Evolutionary conservation across 2,113 vertebrate genomes (phyloP).

Genomic region (Lamprologus sp.): DNA sequence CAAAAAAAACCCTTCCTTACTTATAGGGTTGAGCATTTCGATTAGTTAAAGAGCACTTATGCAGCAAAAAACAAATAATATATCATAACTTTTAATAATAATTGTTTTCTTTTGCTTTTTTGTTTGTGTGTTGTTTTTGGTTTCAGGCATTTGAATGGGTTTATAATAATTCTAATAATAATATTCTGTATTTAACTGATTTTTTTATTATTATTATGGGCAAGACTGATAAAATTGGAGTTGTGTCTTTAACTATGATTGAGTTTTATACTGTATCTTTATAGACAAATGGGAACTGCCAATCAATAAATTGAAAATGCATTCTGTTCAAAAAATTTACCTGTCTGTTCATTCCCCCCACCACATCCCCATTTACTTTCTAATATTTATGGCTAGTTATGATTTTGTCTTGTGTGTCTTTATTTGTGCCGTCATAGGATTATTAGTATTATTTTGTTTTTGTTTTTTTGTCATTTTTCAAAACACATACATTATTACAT

Average conservation of each 20-base stretch:
- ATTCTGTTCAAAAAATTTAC: neutral
- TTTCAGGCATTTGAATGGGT: conserved; percentile 3
- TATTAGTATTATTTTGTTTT: neutral
- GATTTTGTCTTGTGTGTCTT: neutral
- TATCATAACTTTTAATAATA: neutral
- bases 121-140: neutral
- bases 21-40: neutral
- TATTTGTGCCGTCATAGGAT: neutral
- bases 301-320: conserved; percentile 32
- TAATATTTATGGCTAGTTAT: neutral
- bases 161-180: neutral
- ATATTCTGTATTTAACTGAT: conserved; percentile 40
- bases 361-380: neutral
- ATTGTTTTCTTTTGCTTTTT: neutral
- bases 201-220: conserved; percentile 34
- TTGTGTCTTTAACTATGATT: conserved; percentile 36
- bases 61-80: neutral
- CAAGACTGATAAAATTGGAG: conserved; percentile 13
- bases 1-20: neutral
- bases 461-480: neutral
- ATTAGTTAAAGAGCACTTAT: neutral
- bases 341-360: neutral
- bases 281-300: conserved; percentile 7
- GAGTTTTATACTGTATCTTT: conserved; percentile 52
- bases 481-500: neutral